Percentiles rank a stretch among this genome's conserved stretches.
These are phyloP conservation scores for Crematogaster levior DNA, from an alignment of 2,888 invertebrate species.

Conservation along the genomic window DNA sequence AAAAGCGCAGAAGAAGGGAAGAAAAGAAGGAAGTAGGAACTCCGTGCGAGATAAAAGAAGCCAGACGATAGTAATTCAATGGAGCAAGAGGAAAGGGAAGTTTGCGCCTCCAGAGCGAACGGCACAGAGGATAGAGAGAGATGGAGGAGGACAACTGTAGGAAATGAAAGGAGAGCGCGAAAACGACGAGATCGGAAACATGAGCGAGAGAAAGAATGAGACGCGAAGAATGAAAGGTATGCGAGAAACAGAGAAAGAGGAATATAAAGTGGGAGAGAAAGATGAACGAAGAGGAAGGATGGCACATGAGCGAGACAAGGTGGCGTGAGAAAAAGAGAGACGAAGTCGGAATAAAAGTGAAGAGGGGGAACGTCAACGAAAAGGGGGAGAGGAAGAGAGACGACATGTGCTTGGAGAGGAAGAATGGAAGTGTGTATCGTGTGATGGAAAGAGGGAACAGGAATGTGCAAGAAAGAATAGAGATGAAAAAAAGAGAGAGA, in stretches of 20 bases:
- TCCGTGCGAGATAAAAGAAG: constrained; percentile 69
- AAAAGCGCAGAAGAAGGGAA: constrained; percentile 26
- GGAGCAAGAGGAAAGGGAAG: constrained; percentile 70
- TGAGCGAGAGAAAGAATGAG: constrained; percentile 28
- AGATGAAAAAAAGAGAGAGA: constrained; percentile 3
- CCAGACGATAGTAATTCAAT: constrained; percentile 50
- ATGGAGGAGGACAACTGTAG: constrained; percentile 8
- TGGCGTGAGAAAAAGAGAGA: constrained; percentile 51
- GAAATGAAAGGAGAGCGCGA: constrained; percentile 53
- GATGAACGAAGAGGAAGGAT: constrained; percentile 55
- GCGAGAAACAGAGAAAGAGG: constrained; percentile 31
- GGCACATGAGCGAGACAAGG: constrained; percentile 48
- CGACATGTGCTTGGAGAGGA: constrained; percentile 52
- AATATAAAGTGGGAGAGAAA: constrained; percentile 12
- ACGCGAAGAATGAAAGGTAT: constrained; percentile 41
- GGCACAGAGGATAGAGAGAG: neutral
- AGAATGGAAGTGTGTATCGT: constrained; percentile 34
- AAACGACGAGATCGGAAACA: constrained; percentile 27
- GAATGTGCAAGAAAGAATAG: constrained; percentile 47
- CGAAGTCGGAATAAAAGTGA: constrained; percentile 43
- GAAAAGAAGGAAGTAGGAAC: constrained; percentile 59
- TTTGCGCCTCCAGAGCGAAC: constrained; percentile 55
- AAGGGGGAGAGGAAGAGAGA: constrained; percentile 13
- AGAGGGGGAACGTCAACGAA: constrained; percentile 44
- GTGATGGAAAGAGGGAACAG: constrained; percentile 48